Conservation (phyloP, 2,797 vertebrate species). For the Enteromius thamalakanensis region DNA sequence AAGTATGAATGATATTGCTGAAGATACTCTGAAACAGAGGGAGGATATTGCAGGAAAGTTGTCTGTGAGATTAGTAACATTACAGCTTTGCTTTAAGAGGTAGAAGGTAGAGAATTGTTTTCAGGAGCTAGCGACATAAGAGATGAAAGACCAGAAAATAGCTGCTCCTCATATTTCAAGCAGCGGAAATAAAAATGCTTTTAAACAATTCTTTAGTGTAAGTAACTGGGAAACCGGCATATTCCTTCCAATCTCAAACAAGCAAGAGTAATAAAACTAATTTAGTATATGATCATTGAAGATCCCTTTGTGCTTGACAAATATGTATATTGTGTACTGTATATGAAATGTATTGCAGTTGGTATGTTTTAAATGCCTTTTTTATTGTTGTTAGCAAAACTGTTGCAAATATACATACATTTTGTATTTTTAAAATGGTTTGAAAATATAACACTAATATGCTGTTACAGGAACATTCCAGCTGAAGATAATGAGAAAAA, state of each 20-base stretch:
- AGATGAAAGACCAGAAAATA: conserved; percentile 14
- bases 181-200: background rate
- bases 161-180: conserved; percentile 19
- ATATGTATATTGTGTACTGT: background rate
- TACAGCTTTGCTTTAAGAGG: background rate
- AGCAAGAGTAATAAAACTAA: background rate
- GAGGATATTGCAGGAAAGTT: background rate
- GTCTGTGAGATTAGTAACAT: background rate
- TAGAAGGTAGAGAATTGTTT: background rate
- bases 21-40: background rate
- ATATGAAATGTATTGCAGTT: too few relatives aligned
- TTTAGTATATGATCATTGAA: background rate
- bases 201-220: background rate
- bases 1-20: conserved; percentile 17
- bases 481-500: too few relatives aligned
- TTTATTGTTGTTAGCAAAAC: too few relatives aligned
- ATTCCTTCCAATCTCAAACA: background rate
- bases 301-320: background rate
- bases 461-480: too few relatives aligned
- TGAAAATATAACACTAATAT: too few relatives aligned
- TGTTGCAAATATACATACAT: too few relatives aligned
- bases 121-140: background rate
- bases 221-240: background rate
- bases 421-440: too few relatives aligned
- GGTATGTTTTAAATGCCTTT: too few relatives aligned